Evolutionary conservation across 2,888 invertebrate species (phyloP), one percentile per base, ranked within the genome.

Genomic region (Notodonta ziczac): DNA sequence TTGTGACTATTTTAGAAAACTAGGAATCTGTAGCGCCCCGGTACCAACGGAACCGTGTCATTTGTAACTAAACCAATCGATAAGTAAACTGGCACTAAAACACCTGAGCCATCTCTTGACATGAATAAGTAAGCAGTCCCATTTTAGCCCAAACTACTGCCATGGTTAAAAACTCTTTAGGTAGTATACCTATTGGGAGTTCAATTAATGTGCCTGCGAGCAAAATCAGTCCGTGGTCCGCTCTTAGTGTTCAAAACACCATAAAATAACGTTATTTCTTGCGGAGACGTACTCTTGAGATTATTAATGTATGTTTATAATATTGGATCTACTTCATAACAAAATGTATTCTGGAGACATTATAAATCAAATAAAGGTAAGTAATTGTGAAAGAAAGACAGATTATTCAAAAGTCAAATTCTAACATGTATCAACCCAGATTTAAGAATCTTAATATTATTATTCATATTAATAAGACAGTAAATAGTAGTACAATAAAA

Each of bases 181-280:
- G 32, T 52, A 13, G 2, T 24, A 24, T 24, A 24, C 32, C 32
- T 13, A 52, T 32, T 24, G 24, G 24, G 52, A 13, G 52, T 12
- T 50, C 16, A 7, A 50, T n/a, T n/a, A n/a, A 14, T 16, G 50
- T 16, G 7, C 16, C 16, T 50, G 16, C 16, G 50, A 16, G 16
- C 13, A n/a, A 7, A 16, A 13, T 32, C 13, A 12, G 5, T 32
- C n/a, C 0, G 24, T 16, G 5, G 52, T 16, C 50, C 8, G 32
- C 32, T 12, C 52, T 16, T 51, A n/a, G 24, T 13, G 52, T 32
- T 32, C 32, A 52, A 50, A 32, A 32, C 10, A 13, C 32, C 13
- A 9, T 52, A 52, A 16, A 52, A 8, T 52, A 35, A 52, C 32
- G 52, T 52, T 52, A 52, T 32, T 52, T n/a, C 52, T 12, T 52